Percentiles rank a stretch among this genome's conserved stretches.
Conservation (phyloP, 1,140 invertebrate genomes). For the Pissodes strobi region DNA sequence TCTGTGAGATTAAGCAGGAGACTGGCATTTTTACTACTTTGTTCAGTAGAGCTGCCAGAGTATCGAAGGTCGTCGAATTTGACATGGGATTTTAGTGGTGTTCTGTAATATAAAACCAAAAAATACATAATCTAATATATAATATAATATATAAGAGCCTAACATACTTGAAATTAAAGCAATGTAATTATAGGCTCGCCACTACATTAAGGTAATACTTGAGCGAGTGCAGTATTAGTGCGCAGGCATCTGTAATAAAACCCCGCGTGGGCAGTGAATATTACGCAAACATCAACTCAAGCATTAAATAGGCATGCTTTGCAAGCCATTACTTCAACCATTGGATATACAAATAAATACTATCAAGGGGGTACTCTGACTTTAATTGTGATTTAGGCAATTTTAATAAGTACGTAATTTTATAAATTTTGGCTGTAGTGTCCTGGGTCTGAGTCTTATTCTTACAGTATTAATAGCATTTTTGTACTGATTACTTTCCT, state of each 20-base stretch:
- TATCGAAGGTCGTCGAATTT: conserved; percentile 33
- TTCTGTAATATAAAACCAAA: conserved; percentile 14
- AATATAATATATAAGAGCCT: too few relatives aligned
- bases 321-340: too few relatives aligned
- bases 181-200: too few relatives aligned
- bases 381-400: too few relatives aligned
- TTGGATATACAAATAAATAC: too few relatives aligned
- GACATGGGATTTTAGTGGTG: conserved; percentile 32
- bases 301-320: too few relatives aligned
- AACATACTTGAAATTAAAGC: too few relatives aligned
- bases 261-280: background rate
- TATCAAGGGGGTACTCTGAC: too few relatives aligned
- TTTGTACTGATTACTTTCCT: background rate
- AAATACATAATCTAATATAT: background rate
- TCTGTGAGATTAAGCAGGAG: conserved; percentile 12
- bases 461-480: background rate
- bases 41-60: conserved; percentile 2
- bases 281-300: too few relatives aligned
- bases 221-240: background rate
- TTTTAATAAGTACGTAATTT: too few relatives aligned
- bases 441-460: too few relatives aligned
- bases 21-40: conserved; percentile 7
- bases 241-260: background rate
- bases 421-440: too few relatives aligned
- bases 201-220: background rate